Percentiles rank a stretch among this genome's conserved stretches.
phyloP scores from a whole-genome alignment of 2,888 invertebrate species.

The Diplazon laetatorius region DNA sequence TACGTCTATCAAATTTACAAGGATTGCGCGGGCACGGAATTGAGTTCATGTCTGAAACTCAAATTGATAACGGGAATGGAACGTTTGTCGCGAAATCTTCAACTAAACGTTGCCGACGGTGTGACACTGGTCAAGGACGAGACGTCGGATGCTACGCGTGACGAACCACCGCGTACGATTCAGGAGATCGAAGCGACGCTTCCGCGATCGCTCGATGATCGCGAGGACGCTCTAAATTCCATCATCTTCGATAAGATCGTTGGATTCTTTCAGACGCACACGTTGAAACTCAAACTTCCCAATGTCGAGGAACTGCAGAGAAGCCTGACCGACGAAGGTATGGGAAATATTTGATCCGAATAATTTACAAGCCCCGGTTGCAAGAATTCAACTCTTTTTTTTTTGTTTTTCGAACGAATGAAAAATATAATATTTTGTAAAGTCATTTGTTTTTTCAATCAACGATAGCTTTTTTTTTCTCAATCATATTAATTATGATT shows the following conservation, averaged over 20 bases:
- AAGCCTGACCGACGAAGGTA: constrained; percentile 85
- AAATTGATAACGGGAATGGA: constrained; percentile 91
- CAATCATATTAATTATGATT: too few relatives aligned
- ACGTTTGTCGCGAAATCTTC: constrained; percentile 86
- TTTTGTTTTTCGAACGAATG: too few relatives aligned
- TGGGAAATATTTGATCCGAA: background rate
- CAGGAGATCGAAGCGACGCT: constrained; percentile 88
- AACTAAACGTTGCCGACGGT: constrained; percentile 89
- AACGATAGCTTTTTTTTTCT: background rate
- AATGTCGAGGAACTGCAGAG: constrained; percentile 86
- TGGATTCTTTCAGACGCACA: constrained; percentile 90
- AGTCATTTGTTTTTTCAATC: too few relatives aligned
- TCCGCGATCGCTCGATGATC: constrained; percentile 89
- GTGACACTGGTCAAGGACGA: constrained; percentile 89
- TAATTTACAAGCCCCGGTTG: too few relatives aligned
- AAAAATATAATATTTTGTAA: too few relatives aligned
- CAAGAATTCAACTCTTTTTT: background rate
- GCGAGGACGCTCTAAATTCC: constrained; percentile 88
- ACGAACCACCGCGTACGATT: constrained; percentile 84
- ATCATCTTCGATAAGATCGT: constrained; percentile 90
- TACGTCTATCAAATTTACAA: constrained; percentile 91
- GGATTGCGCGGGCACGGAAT: constrained; percentile 89
- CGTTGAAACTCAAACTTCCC: constrained; percentile 91
- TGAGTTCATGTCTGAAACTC: constrained; percentile 88
- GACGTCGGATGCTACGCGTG: constrained; percentile 71